Evolutionary conservation across 1,140 invertebrate genomes (phyloP).

Genomic region (Zaprionus ghesquierei): DNA sequence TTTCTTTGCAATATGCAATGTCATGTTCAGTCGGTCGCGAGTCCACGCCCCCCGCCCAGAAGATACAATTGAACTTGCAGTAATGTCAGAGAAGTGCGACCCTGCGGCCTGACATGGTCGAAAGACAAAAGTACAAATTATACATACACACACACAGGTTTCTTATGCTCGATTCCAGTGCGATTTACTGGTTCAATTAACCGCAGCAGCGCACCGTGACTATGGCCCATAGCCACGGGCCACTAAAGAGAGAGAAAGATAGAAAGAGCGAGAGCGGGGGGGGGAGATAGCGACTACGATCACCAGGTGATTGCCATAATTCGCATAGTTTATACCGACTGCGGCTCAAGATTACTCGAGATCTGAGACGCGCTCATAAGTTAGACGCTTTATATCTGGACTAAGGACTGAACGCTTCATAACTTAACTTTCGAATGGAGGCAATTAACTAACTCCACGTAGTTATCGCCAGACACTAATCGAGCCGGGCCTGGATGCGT

Average conservation of each 20-base stretch:
- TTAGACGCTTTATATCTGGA: constrained; percentile 56
- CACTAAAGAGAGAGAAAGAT: neutral
- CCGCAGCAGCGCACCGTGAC: constrained; percentile 24
- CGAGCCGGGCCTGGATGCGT: neutral
- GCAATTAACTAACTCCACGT: constrained; percentile 59
- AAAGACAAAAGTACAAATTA: constrained; percentile 37
- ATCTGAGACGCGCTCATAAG: constrained; percentile 51
- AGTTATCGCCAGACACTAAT: constrained; percentile 32
- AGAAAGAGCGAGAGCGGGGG: neutral
- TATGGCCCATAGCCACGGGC: constrained; percentile 50
- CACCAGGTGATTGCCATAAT: constrained; percentile 53
- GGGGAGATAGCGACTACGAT: neutral
- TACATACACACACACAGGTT: neutral
- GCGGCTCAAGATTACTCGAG: constrained; percentile 50
- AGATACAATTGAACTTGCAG: neutral
- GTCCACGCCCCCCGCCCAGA: constrained; percentile 3
- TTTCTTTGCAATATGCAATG: neutral
- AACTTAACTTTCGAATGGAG: constrained; percentile 58
- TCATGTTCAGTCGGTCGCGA: constrained; percentile 14
- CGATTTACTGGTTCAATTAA: constrained; percentile 77
- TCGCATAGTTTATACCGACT: constrained; percentile 65
- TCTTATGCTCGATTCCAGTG: neutral
- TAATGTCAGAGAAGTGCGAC: constrained; percentile 32
- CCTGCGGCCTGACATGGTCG: neutral
- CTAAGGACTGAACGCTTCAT: constrained; percentile 48